A percentile compares a stretch with the other conserved stretches of the same genome.
phyloP scores from a whole-genome alignment of 2,797 vertebrate species.

The Spheniscus humboldti region DNA sequence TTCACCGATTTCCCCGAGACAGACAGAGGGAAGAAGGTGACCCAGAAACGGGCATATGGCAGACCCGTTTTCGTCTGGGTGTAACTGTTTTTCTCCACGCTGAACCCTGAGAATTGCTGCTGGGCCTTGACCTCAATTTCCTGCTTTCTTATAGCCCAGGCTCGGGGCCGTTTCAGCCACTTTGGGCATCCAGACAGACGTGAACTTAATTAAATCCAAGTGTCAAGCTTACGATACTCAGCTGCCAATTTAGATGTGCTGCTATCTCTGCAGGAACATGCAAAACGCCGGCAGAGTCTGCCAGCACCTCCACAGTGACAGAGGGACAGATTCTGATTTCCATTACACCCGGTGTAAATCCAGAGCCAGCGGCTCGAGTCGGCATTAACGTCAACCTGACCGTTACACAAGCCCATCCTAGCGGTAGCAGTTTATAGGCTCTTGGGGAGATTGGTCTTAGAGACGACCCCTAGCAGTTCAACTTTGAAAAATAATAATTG shows the following conservation, averaged over 20 bases:
- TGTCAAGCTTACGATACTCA: background rate
- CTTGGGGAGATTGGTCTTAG: background rate
- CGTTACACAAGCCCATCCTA: background rate
- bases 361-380: rapidly evolving
- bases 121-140: slow-evolving; percentile 11
- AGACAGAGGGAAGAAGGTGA: background rate
- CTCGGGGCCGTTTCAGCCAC: background rate
- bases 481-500: background rate
- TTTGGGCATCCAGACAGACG: background rate
- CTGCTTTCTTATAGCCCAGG: background rate
- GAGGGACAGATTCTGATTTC: background rate
- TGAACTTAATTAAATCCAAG: slow-evolving; percentile 12
- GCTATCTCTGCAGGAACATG: background rate
- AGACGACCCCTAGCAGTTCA: background rate
- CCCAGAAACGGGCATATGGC: background rate
- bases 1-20: rapidly evolving
- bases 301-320: background rate
- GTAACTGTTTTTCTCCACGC: background rate
- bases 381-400: background rate
- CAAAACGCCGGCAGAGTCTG: background rate
- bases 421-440: background rate
- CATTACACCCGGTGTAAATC: background rate
- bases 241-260: background rate
- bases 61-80: background rate
- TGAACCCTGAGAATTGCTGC: background rate